Base-by-base conservation (phyloP, 1,140 invertebrate species). In the Danaus plexippus region DNA sequence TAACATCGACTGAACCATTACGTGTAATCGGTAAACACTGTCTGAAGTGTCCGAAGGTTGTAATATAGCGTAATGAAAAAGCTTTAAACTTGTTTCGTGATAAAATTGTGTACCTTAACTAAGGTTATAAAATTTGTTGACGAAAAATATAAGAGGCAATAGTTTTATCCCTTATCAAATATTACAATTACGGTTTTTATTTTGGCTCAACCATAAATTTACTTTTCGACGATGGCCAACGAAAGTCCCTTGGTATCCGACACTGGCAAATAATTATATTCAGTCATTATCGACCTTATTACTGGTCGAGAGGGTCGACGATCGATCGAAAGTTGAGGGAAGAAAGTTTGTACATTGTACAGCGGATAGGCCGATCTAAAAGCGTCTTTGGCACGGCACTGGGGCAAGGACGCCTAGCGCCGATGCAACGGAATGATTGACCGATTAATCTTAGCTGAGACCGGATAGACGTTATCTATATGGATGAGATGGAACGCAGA, bases 391-490 rank as follows among this genome's bases (percentile, higher is more conserved):
- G 80, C 82, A 77, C 78, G 69, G 67, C 76, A 83, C 67, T 82
- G 80, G 82, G 80, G 75, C 80, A 85, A 85, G 82, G 82, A 83
- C 82, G 80, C 66, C 47, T 68, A 73, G 74, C 71, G 74, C 71
- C 77, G 72, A 79, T 78, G 78, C 77, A 79, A 54, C 67, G 75
- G 75, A 86, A 83, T 84, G 80, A 86, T 86, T 81, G 73, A 77
- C 72, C 77, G 83, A 86, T 84, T 77, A 84, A 86, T 80, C 75
- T 83, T 70, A 62, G 66, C 60, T 67, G 59, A 68, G 61, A 71
- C 48, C 46, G 43, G 63, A 45, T 46, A 52, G 22, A 12, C 47
- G 12, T 51, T 52, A 55, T 52, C 48, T 52, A 12, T 11, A 41
- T 41, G 40, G 22, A 40, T 12, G 49, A 59, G 43, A 59, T 32